Evolutionary conservation across 2,888 invertebrate species (phyloP), one percentile per base, ranked within the genome.

Genomic region (Mechanitis mazaeus): DNA sequence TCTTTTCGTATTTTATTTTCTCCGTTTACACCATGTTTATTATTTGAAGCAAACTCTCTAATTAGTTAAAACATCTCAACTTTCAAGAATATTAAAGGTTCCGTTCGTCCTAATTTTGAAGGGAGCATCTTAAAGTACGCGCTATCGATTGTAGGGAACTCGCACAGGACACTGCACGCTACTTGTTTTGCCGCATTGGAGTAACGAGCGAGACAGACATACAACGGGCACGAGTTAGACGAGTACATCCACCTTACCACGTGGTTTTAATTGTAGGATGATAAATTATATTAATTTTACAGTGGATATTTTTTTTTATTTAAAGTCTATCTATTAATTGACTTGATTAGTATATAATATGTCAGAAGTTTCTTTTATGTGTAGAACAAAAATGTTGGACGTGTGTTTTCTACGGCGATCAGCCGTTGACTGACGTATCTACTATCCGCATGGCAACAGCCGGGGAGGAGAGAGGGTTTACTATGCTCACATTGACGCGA

Each of bases 141-240:
- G 62, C 61, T 74, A 74, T 74, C 63, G 72, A 74, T 74, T 72
- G 71, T 64, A 71, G 71, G 71, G 70, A 58, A 67, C 71, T 71
- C 72, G 74, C 68, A 76, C 76, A 79, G 73, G 80, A 85, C 83
- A 82, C 79, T 80, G 79, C 75, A 74, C 75, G 79, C 77, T 72
- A 76, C 77, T 76, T 75, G 72, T 77, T 83, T 86, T 90, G 86
- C 85, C 88, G 90, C 89, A 89, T 78, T 87, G 84, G 82, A 77
- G 83, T 77, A 77, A 73, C 59, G 79, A 80, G 75, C 65, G 80
- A 72, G 83, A 80, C 70, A 68, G 78, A 72, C 56, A 69, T 71
- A 74, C 67, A 64, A 64, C 64, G 60, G 50, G 45, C 64, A 57
- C 63, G 64, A 56, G 69, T 60, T 58, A 67, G 66, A 66, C 65